Evolutionary conservation across 2,797 vertebrate genomes (phyloP).

Genomic region (Betta splendens): DNA sequence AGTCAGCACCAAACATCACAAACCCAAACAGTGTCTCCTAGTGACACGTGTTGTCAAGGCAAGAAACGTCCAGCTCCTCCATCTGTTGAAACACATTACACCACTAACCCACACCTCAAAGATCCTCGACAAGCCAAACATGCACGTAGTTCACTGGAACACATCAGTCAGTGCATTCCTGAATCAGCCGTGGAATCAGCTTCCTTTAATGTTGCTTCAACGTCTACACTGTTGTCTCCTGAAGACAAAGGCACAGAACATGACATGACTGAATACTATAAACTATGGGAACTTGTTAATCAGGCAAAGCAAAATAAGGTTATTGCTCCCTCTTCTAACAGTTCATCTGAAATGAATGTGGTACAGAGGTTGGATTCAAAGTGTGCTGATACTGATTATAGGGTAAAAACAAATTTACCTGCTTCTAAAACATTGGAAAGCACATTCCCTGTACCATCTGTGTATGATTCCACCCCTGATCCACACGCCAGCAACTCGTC

Average conservation of each 20-base stretch:
- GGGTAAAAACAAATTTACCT: no score
- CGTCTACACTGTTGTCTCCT: not conserved
- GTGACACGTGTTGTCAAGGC: not conserved
- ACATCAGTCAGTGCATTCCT: not conserved
- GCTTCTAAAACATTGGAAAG: not conserved
- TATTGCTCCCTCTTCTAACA: not conserved
- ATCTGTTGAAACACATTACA: constrained; percentile 6
- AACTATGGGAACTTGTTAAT: no score
- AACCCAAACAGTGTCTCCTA: not conserved
- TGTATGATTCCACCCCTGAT: not conserved
- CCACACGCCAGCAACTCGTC: not conserved
- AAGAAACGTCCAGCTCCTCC: constrained; percentile 28
- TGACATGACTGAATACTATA: no score
- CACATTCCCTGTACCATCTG: no score
- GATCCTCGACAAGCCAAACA: not conserved
- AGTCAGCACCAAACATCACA: not conserved
- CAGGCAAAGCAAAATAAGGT: not conserved
- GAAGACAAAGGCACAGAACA: not conserved
- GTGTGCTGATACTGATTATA: not conserved
- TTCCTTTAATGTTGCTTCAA: not conserved
- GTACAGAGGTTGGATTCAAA: not conserved
- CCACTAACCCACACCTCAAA: not conserved
- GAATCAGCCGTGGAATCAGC: not conserved
- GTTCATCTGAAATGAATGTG: not conserved
- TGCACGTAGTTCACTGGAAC: not conserved